phyloP scores from a whole-genome alignment of 2,113 vertebrate genomes.

The Pimephales promelas region DNA sequence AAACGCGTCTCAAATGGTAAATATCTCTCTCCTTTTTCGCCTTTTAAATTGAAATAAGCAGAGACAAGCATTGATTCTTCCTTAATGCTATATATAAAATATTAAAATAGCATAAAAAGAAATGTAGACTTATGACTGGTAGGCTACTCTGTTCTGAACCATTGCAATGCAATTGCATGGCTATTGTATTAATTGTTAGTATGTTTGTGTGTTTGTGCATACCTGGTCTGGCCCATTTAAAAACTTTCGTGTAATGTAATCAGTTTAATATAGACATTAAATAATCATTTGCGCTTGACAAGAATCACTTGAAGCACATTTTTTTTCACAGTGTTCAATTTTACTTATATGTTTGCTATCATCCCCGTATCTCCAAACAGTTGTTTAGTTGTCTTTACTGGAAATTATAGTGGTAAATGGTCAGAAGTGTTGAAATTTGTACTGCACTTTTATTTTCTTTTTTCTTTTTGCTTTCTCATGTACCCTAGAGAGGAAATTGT shows the following conservation, averaged over 20 bases:
- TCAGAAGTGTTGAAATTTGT: constrained; percentile 63
- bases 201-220: too few relatives aligned
- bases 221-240: neutral
- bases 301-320: too few relatives aligned
- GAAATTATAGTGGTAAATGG: constrained; percentile 2
- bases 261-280: neutral
- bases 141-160: neutral
- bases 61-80: too few relatives aligned
- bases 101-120: neutral
- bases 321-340: neutral
- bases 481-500: neutral
- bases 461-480: neutral
- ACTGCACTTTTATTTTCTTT: constrained; percentile 40
- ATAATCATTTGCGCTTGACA: too few relatives aligned
- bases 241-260: neutral
- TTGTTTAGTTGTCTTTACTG: constrained; percentile 1
- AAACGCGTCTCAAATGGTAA: constrained; percentile 34
- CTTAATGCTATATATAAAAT: too few relatives aligned
- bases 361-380: neutral
- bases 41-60: neutral
- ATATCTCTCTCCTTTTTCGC: neutral
- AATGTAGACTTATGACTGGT: neutral
- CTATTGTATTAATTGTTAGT: neutral
- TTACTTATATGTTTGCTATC: neutral
- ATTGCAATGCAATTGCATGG: neutral